These are phyloP conservation scores for Calyptomena viridis DNA, from an alignment of 2,113 vertebrate species.

Conservation along the genomic window DNA sequence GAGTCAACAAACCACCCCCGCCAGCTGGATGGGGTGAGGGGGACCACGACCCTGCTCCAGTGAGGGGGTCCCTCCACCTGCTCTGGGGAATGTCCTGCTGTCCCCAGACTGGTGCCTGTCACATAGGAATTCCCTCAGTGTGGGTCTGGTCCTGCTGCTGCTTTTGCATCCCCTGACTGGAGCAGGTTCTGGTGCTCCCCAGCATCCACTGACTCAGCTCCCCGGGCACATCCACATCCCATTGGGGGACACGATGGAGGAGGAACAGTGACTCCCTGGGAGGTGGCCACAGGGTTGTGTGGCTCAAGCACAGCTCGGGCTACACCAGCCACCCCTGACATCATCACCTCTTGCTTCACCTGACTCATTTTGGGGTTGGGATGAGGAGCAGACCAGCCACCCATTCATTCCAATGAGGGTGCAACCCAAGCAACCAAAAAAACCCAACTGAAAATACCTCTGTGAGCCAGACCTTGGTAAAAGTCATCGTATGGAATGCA, in stretches of 20 bases:
- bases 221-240: accelerated
- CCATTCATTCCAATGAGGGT: neutral
- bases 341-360: neutral
- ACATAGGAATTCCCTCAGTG: neutral
- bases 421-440: neutral
- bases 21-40: neutral
- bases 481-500: neutral
- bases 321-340: neutral
- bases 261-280: neutral
- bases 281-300: neutral
- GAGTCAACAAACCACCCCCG: constrained; percentile 40
- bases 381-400: neutral
- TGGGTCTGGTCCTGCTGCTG: accelerated
- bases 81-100: neutral
- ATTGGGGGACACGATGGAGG: accelerated
- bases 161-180: neutral
- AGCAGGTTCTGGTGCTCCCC: neutral
- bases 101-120: accelerated
- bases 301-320: neutral
- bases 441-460: neutral
- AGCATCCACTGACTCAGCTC: neutral
- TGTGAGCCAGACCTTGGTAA: neutral
- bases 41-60: neutral
- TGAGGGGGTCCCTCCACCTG: neutral
- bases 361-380: neutral